A percentile compares a stretch with the other conserved stretches of the same genome.
Conservation (phyloP, 2,888 invertebrate species). For the Caenorhabditis sulstoni region DNA sequence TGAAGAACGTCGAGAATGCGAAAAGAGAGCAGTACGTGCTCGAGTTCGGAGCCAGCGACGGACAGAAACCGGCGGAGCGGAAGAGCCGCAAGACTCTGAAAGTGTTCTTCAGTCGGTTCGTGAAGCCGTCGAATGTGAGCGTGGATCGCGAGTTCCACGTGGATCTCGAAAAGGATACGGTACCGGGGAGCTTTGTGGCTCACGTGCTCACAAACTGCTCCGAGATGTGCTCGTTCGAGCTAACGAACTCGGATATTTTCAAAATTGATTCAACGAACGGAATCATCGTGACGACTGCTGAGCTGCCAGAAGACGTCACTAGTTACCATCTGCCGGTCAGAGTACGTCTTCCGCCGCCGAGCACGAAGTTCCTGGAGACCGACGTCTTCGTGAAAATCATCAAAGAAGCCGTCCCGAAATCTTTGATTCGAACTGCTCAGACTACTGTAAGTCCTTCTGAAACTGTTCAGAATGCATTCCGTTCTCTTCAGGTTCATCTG, state of each 20-base stretch:
- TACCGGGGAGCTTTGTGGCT: slow-evolving; percentile 47
- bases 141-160: slow-evolving; percentile 21
- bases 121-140: slow-evolving; percentile 4
- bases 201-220: slow-evolving; percentile 46
- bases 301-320: slow-evolving; percentile 22
- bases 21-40: slow-evolving; percentile 28
- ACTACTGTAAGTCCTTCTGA: neutral
- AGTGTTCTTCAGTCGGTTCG: slow-evolving; percentile 32
- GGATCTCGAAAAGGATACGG: slow-evolving; percentile 30
- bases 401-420: slow-evolving; percentile 17
- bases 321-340: slow-evolving; percentile 27
- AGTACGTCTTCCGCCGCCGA: slow-evolving; percentile 41
- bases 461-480: neutral
- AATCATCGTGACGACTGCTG: slow-evolving; percentile 40
- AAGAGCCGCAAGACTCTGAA: neutral
- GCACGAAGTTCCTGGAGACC: slow-evolving; percentile 27
- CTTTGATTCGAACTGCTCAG: slow-evolving; percentile 13
- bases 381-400: slow-evolving; percentile 35
- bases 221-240: slow-evolving; percentile 32
- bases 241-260: slow-evolving; percentile 29
- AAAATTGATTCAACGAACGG: slow-evolving; percentile 44
- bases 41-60: slow-evolving; percentile 39
- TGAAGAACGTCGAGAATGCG: slow-evolving; percentile 36
- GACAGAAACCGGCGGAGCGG: slow-evolving; percentile 24
- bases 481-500: slow-evolving; percentile 16